Conservation (phyloP, 2,797 vertebrate genomes). For the Aphelocoma californica region DNA sequence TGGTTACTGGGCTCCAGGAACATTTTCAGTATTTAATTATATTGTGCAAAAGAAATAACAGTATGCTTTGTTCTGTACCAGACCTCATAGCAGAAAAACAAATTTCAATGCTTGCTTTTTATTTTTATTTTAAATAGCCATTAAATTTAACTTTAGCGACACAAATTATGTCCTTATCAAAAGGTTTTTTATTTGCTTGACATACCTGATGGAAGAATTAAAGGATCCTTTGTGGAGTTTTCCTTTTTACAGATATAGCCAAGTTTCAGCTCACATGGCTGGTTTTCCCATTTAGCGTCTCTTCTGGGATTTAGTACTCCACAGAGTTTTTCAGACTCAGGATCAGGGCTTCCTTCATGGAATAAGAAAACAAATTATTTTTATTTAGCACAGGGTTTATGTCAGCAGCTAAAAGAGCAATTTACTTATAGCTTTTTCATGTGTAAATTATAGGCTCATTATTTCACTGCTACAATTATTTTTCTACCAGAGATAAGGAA, state of each 20-base stretch:
- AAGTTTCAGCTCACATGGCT: slow-evolving; percentile 81
- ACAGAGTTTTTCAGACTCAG: slow-evolving; percentile 82
- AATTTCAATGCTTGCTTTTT: not conserved
- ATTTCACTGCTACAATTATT: not conserved
- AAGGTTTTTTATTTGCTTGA: not conserved
- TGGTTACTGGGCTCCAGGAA: not conserved
- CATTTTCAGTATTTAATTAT: not conserved
- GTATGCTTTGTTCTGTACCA: not conserved
- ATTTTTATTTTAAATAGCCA: not conserved
- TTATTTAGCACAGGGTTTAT: not conserved
- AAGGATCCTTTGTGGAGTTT: slow-evolving; percentile 75
- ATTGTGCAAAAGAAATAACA: not conserved
- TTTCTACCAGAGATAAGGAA: not conserved
- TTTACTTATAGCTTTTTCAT: not conserved
- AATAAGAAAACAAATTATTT: not conserved
- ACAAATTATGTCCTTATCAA: not conserved
- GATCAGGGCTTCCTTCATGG: slow-evolving; percentile 85
- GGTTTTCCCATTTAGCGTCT: slow-evolving; percentile 88
- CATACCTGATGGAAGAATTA: slow-evolving; percentile 76
- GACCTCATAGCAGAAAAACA: not conserved
- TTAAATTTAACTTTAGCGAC: not conserved
- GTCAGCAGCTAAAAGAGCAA: not conserved
- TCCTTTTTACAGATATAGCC: slow-evolving; percentile 91
- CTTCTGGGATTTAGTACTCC: slow-evolving; percentile 84
- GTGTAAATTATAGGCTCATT: not conserved